Percentiles rank a stretch among this genome's conserved stretches.
These are phyloP conservation scores for Onychorhynchus coronatus DNA, from an alignment of 2,113 vertebrate genomes.

Conservation along the genomic window DNA sequence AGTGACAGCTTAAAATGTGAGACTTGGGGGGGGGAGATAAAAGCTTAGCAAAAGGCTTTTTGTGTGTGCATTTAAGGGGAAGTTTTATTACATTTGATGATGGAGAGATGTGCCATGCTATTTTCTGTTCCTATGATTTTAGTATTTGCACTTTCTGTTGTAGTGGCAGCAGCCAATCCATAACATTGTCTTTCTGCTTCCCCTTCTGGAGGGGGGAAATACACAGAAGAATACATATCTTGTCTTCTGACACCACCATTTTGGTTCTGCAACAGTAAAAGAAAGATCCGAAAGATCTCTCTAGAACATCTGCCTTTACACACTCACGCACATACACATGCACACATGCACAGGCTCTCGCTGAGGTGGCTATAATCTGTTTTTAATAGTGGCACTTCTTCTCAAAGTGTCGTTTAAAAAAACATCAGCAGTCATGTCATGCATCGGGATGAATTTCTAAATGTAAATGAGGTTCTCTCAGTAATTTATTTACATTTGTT, in stretches of 20 bases:
- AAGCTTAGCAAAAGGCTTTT: conserved; percentile 33
- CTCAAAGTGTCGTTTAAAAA: conserved; percentile 69
- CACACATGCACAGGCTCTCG: background rate
- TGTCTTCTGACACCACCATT: background rate
- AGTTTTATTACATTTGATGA: conserved; percentile 41
- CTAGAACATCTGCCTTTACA: background rate
- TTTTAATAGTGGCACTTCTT: conserved; percentile 72
- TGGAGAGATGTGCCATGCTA: background rate
- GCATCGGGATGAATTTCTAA: conserved; percentile 76
- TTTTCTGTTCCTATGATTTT: conserved; percentile 12
- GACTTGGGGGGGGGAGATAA: conserved; percentile 39
- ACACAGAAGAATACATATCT: background rate
- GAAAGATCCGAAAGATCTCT: background rate
- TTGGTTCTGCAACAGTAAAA: background rate
- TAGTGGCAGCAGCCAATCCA: conserved; percentile 3
- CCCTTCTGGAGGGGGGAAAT: background rate
- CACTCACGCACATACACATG: accelerated
- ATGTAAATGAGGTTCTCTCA: conserved; percentile 82
- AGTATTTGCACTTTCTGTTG: conserved; percentile 39
- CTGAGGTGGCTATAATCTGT: conserved; percentile 38
- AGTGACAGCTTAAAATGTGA: conserved; percentile 57
- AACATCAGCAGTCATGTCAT: conserved; percentile 77
- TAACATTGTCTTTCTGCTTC: conserved; percentile 23
- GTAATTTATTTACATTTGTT: conserved; percentile 88
- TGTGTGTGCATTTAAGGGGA: conserved; percentile 26